Evolutionary conservation across 2,113 vertebrate species (phyloP), one percentile per base, ranked within the genome.

Genomic region (Megatriorchis doriae): DNA sequence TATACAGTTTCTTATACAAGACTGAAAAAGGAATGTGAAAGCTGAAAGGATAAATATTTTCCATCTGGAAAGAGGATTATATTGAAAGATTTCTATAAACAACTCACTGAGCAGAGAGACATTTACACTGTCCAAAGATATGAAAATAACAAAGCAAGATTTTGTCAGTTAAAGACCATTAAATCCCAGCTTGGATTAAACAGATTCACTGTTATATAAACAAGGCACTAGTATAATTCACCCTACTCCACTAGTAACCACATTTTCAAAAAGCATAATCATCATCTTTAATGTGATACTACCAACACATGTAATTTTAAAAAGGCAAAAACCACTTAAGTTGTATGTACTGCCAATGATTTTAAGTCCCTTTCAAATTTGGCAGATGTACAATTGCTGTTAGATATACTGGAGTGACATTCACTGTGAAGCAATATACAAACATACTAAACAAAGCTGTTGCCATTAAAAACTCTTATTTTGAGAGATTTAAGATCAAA

Each of bases 31-130:
- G 53, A 94, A 92, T 31, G 32, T 29, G 17, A 93, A 94, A 87
- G 23, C 63, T 80, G 73, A 79, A 95, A 89, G 67, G 17, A 96
- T 81, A 52, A 91, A 34, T 86, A 89, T 72, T 91, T 92, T 95
- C 74, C 55, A 77, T 38, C 67, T 88, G 52, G 22, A 91, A 94
- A 91, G 43, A 83, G 40, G 48, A 53, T 89, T 86, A 47, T 80
- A 90, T 36, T 52, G 65, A 68, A 93, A 90, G 38, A 94, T 58
- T 91, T 90, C 73, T 84, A 58, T 79, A 96, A 96, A 92, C 29
- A 92, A 80, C 38, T 83, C 19, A 25, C 29, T 55, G 43, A 97
- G 45, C 14, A 65, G 45, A 92, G 47, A 79, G 55, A 84, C 19
- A 36, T 91, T 94, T 93, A 93, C 43, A 66, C 31, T 90, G 43